Conservation (phyloP, 2,888 invertebrate species). For the Scelioninae gen. 2 region DNA sequence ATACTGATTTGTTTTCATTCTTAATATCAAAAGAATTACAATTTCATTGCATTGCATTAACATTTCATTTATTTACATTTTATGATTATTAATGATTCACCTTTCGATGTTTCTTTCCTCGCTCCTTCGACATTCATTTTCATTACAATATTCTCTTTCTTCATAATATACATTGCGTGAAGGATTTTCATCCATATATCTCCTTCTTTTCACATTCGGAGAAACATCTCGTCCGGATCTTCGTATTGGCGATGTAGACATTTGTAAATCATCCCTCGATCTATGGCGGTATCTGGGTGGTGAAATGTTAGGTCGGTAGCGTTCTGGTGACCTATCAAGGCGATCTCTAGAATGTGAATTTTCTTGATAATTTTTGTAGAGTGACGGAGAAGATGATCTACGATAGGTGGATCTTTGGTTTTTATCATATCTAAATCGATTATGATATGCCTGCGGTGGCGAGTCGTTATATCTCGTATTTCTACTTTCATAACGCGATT, state of each 20-base stretch:
- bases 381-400: slow-evolving; percentile 1
- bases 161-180: slow-evolving; percentile 19
- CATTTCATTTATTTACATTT: too few relatives aligned
- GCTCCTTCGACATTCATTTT: slow-evolving; percentile 20
- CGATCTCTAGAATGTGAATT: slow-evolving; percentile 17
- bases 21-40: too few relatives aligned
- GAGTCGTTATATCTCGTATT: neutral
- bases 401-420: neutral
- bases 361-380: slow-evolving; percentile 1
- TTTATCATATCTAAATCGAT: slow-evolving; percentile 3
- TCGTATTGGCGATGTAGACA: slow-evolving; percentile 17
- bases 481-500: neutral
- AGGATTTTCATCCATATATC: slow-evolving; percentile 12
- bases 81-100: neutral
- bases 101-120: slow-evolving; percentile 16
- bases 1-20: too few relatives aligned
- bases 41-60: neutral
- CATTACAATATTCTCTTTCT: slow-evolving; percentile 13
- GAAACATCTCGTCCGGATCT: slow-evolving; percentile 12
- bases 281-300: slow-evolving; percentile 25
- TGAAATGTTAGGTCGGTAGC: neutral
- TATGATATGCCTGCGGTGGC: too few relatives aligned
- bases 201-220: slow-evolving; percentile 18
- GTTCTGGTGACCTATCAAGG: slow-evolving; percentile 10
- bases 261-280: slow-evolving; percentile 12